These are phyloP conservation scores for Coptodon bakossiorum DNA, from an alignment of 2,113 vertebrate genomes.

Conservation along the genomic window DNA sequence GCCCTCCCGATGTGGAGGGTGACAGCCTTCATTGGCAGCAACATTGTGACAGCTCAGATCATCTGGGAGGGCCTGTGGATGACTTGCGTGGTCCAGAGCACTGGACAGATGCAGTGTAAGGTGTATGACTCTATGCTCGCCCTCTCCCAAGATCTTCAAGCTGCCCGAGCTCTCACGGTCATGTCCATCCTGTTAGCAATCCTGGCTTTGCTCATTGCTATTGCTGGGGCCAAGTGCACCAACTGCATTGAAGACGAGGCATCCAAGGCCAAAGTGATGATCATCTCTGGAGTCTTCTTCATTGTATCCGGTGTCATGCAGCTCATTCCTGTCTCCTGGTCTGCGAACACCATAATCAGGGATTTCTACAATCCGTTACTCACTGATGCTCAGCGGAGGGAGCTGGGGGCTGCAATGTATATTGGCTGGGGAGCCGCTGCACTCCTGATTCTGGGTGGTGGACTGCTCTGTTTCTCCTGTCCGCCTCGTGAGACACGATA, in stretches of 20 bases:
- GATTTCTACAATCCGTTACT: conserved; percentile 75
- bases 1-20: conserved; percentile 75
- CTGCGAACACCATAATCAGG: conserved; percentile 72
- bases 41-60: conserved; percentile 75
- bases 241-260: conserved; percentile 75
- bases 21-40: conserved; percentile 74
- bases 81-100: conserved; percentile 75
- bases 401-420: conserved; percentile 70
- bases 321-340: conserved; percentile 72
- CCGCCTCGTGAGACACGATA: conserved; percentile 65
- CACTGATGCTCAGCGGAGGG: conserved; percentile 61
- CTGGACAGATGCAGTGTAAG: conserved; percentile 76
- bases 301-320: conserved; percentile 71
- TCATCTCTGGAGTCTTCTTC: conserved; percentile 71
- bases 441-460: conserved; percentile 66
- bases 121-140: conserved; percentile 75
- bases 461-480: conserved; percentile 72
- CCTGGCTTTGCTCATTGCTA: conserved; percentile 66
- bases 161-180: conserved; percentile 70
- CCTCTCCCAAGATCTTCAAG: conserved; percentile 71
- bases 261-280: conserved; percentile 73
- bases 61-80: conserved; percentile 78
- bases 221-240: conserved; percentile 74
- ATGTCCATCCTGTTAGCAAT: conserved; percentile 71
- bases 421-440: conserved; percentile 69